A percentile compares a stretch with the other conserved stretches of the same genome.
phyloP scores from a whole-genome alignment of 2,113 vertebrate genomes.

The Xenopus borealis region DNA sequence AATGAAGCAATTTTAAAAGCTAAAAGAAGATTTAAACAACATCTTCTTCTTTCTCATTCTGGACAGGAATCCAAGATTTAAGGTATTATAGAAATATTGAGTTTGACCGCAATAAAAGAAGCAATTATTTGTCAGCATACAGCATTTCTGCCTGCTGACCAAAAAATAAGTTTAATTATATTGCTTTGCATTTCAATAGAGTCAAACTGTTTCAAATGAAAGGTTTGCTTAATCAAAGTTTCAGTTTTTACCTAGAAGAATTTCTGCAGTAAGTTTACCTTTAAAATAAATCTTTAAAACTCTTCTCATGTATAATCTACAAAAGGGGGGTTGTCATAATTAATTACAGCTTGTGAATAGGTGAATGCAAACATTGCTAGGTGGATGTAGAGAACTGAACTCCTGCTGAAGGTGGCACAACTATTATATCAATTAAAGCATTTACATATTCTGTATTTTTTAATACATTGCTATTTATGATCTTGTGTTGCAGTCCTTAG shows the following conservation, averaged over 20 bases:
- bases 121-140: slow-evolving; percentile 42
- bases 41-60: slow-evolving; percentile 35
- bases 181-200: slow-evolving; percentile 36
- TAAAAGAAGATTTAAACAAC: slow-evolving; percentile 43
- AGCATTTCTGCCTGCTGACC: slow-evolving; percentile 35
- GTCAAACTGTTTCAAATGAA: slow-evolving; percentile 39
- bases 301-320: background rate
- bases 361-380: background rate
- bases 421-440: background rate
- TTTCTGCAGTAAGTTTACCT: background rate
- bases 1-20: slow-evolving; percentile 45
- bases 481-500: no score
- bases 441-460: background rate
- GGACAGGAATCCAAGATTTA: slow-evolving; percentile 32
- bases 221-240: slow-evolving; percentile 31
- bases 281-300: background rate
- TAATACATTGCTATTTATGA: no score
- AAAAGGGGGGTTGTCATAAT: background rate
- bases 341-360: background rate
- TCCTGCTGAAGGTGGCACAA: background rate
- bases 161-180: slow-evolving; percentile 43
- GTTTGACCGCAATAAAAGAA: slow-evolving; percentile 21
- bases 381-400: background rate
- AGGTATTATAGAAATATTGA: slow-evolving; percentile 35
- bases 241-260: slow-evolving; percentile 13